Conservation (phyloP, 2,113 vertebrate genomes). For the Megaptera novaeangliae region DNA sequence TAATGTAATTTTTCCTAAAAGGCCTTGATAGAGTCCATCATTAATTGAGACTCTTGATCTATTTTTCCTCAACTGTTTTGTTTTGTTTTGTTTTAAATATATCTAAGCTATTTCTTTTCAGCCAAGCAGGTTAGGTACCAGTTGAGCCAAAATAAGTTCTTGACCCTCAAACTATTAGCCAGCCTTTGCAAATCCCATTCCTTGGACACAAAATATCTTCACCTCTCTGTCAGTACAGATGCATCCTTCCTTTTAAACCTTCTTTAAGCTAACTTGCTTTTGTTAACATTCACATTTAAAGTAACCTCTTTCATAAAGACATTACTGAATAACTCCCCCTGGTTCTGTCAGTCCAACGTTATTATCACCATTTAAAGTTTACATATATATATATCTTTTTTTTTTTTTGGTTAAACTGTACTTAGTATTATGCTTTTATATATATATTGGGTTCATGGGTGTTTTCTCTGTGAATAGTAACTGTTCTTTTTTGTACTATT, state of each 20-base stretch:
- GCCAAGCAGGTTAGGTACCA: neutral
- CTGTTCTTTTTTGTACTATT: neutral
- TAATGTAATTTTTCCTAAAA: neutral
- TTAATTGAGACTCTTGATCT: neutral
- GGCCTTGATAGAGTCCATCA: neutral
- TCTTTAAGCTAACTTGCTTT: neutral
- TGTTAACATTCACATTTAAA: neutral
- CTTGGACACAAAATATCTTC: neutral
- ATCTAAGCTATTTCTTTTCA: neutral
- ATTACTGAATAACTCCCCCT: neutral
- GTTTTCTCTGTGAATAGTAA: neutral
- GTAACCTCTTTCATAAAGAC: constrained; percentile 13
- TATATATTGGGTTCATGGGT: neutral
- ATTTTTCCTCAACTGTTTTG: neutral
- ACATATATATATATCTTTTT: neutral
- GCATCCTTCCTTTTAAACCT: neutral
- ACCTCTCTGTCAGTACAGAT: neutral
- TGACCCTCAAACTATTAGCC: neutral
- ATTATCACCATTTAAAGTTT: neutral
- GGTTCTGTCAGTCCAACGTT: neutral
- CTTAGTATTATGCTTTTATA: neutral
- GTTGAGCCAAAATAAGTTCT: neutral
- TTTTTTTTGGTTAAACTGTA: neutral
- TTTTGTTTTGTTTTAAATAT: neutral
- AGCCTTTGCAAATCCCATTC: neutral